These are phyloP conservation scores for Deroplatys truncata DNA, from an alignment of 2,888 invertebrate species.

Conservation along the genomic window DNA sequence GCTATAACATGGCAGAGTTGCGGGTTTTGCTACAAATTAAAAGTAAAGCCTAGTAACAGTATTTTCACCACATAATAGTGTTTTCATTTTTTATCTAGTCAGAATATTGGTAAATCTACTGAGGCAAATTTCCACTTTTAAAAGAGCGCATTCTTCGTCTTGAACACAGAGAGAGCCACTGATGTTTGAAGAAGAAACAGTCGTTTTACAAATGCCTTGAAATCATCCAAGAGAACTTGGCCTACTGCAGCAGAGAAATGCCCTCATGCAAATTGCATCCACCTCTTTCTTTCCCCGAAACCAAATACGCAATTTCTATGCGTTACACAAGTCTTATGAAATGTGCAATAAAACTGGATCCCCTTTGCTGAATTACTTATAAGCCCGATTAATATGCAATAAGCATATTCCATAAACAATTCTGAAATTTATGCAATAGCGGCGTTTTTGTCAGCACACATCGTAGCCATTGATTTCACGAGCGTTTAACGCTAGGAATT, in stretches of 20 bases:
- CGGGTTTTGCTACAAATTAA: no score
- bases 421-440: neutral
- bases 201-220: no score
- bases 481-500: neutral
- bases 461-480: neutral
- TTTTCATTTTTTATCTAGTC: no score
- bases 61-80: no score
- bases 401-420: neutral
- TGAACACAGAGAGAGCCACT: no score
- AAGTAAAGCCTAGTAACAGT: no score
- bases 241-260: neutral
- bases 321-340: neutral
- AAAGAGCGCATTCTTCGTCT: no score
- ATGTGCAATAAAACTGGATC: neutral
- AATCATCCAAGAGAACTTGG: no score
- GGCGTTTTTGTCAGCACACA: neutral
- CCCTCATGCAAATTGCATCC: neutral
- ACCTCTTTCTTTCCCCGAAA: neutral
- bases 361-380: neutral
- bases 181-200: no score
- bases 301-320: neutral
- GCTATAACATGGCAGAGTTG: no score
- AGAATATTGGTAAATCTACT: no score
- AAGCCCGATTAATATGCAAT: neutral
- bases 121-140: no score